A percentile compares a stretch with the other conserved stretches of the same genome.
These are phyloP conservation scores for Bembecia ichneumoniformis DNA, from an alignment of 2,888 invertebrate genomes.

Conservation along the genomic window DNA sequence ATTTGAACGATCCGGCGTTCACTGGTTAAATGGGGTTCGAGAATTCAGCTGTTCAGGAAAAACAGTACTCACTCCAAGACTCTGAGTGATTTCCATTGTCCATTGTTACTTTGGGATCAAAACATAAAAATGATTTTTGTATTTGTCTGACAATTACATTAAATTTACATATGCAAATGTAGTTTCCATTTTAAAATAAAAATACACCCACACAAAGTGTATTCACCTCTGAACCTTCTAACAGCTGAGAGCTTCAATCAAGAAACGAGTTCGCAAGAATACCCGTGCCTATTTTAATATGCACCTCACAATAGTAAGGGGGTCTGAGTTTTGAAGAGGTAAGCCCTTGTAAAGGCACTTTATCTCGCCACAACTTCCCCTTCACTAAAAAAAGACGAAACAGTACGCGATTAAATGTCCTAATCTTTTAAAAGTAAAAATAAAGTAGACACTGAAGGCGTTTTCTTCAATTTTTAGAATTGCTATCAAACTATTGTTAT, in stretches of 20 bases:
- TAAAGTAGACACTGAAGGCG: background rate
- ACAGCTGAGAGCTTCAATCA: constrained; percentile 50
- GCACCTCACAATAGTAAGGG: constrained; percentile 62
- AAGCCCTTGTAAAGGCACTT: constrained; percentile 53
- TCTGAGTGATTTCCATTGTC: too few species aligned
- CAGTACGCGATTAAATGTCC: constrained; percentile 51
- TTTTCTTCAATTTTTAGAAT: too few species aligned
- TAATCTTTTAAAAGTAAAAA: constrained; percentile 42
- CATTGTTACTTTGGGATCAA: too few species aligned
- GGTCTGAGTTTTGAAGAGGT: constrained; percentile 56
- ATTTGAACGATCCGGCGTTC: too few species aligned
- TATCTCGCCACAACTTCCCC: constrained; percentile 58
- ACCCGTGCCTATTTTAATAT: constrained; percentile 54
- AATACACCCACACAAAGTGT: constrained; percentile 13
- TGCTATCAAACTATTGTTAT: too few species aligned
- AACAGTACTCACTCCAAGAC: too few species aligned
- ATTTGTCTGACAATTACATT: too few species aligned
- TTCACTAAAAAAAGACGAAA: constrained; percentile 25
- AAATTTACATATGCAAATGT: too few species aligned
- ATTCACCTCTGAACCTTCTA: constrained; percentile 47
- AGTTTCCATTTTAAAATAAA: too few species aligned
- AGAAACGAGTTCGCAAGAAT: constrained; percentile 48
- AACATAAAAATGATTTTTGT: too few species aligned
- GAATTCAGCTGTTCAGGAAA: too few species aligned
- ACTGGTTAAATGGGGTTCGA: too few species aligned